phyloP scores from a whole-genome alignment of 2,888 invertebrate genomes.

The Bibio marci region DNA sequence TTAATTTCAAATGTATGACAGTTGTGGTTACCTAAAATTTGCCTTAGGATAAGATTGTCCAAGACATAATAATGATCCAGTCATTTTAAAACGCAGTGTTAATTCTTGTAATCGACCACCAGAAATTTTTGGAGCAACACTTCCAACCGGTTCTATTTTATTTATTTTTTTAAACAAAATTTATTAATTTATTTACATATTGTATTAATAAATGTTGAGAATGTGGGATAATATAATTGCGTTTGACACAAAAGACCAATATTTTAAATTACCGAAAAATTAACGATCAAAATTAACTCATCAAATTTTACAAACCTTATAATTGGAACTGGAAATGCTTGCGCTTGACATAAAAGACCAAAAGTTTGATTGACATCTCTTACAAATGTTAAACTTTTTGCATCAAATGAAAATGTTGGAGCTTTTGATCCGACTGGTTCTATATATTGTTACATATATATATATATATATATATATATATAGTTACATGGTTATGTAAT shows the following conservation, averaged over 20 bases:
- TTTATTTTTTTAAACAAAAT: not conserved
- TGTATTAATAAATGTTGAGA: not conserved
- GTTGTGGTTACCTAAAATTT: constrained; percentile 34
- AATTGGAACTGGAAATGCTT: constrained; percentile 28
- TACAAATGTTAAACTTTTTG: constrained; percentile 23
- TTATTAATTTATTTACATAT: not conserved
- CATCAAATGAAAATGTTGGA: constrained; percentile 31
- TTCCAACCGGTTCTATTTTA: constrained; percentile 32
- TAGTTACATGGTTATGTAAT: too few relatives aligned
- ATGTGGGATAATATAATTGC: too few relatives aligned
- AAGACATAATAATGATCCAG: constrained; percentile 32
- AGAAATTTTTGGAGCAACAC: constrained; percentile 32
- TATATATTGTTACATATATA: too few relatives aligned
- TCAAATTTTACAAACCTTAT: constrained; percentile 20
- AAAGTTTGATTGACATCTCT: constrained; percentile 22
- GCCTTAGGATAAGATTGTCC: constrained; percentile 39
- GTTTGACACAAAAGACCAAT: too few relatives aligned
- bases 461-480: too few relatives aligned
- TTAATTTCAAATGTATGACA: too few relatives aligned
- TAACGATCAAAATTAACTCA: too few relatives aligned
- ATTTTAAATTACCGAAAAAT: too few relatives aligned
- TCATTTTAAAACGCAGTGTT: constrained; percentile 13
- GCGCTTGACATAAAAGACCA: constrained; percentile 36
- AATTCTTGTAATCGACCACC: constrained; percentile 36
- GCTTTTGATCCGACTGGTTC: constrained; percentile 34